Conservation (phyloP, 2,113 vertebrate species). For the Peromyscus maniculatus region DNA sequence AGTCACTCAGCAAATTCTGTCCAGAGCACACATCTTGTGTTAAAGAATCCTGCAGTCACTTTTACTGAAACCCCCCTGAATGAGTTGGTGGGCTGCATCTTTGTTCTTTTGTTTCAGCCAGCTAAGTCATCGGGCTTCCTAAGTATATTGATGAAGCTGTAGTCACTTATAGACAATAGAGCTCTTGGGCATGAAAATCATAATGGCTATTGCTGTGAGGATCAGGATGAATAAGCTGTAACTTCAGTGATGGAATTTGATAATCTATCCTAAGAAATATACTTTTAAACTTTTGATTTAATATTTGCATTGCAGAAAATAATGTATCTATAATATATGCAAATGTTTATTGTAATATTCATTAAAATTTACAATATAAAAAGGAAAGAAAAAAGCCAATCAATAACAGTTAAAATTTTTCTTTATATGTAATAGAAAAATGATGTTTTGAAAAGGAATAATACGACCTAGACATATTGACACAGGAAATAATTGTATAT, state of each 20-base stretch:
- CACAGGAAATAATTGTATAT: neutral
- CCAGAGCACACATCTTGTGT: neutral
- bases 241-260: neutral
- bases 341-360: neutral
- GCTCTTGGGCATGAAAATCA: neutral
- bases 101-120: neutral
- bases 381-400: neutral
- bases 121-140: neutral
- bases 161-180: neutral
- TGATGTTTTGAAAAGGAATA: neutral
- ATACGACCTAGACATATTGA: neutral
- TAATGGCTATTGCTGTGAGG: neutral
- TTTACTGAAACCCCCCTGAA: neutral
- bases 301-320: neutral
- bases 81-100: neutral
- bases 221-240: conserved; percentile 31
- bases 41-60: neutral
- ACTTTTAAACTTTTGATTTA: neutral
- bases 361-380: neutral
- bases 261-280: neutral
- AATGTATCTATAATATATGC: neutral
- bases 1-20: neutral
- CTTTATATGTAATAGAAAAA: neutral
- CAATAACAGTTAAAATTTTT: neutral
- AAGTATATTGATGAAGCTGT: neutral